Base-by-base conservation (phyloP, 1,140 invertebrate species). In the Himalopsyche phryganea region DNA sequence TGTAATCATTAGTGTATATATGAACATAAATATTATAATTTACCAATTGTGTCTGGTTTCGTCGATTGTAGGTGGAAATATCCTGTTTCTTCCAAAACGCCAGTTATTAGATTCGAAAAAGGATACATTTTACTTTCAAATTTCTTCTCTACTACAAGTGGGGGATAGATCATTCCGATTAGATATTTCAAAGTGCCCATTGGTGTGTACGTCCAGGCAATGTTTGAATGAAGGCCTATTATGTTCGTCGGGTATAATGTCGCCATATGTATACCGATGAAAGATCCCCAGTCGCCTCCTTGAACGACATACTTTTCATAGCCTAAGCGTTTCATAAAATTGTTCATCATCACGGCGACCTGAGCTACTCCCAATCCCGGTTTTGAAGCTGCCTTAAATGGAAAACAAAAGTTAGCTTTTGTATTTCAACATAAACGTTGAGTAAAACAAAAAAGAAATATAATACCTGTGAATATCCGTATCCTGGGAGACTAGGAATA, bases 61-160 rank as follows among this genome's bases (percentile, higher is more conserved):
- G 91, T 94, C 2, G 89, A 81, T 73, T 96, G 93, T 15, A 96
- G 70, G 67, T 93, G 89, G 13, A 89, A 67, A 67, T 95, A 95
- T 9, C 91, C 93, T 41, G 72, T 73, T 72, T 94, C 91, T 61
- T 83, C 76, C 0, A 92, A 28, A 0, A 89, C 1, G 42, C 60
- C 66, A 1, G 58, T 41, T 50, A 6, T 83, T 1, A 77, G 61
- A 7, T 77, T 56, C 0, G 68, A 68, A 1, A 87, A 20, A 0
- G 89, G 87, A 68, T 85, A 88, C 64, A 89, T 76, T 65, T 77
- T 83, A 0, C 80, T 68, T 3, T 79, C 68, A 32, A 85, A 67
- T 50, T 83, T 72, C 1, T 78, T 71, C 1, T 83, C 81, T 4
- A 85, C 71, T 0, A 88, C 71, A 2, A 87, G 50, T 0, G 72